phyloP scores from a whole-genome alignment of 2,113 vertebrate species.

The Pseudois nayaur region DNA sequence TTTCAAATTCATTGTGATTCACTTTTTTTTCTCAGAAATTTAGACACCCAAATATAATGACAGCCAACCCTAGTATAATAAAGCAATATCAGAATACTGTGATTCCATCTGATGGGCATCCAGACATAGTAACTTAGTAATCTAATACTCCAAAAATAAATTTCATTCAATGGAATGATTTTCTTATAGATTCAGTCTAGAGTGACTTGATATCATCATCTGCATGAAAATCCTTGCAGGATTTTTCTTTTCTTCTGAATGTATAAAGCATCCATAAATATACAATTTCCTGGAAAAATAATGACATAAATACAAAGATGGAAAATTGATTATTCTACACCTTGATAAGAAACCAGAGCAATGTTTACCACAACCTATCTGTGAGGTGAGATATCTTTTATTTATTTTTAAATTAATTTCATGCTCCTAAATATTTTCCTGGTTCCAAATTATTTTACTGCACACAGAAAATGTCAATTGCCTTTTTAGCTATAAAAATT shows the following conservation, averaged over 20 bases:
- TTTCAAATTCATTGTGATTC: neutral
- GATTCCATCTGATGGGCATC: neutral
- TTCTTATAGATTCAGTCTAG: neutral
- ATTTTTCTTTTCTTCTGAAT: neutral
- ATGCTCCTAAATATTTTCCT: neutral
- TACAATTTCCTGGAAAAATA: slow-evolving; percentile 25
- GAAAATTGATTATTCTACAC: slow-evolving; percentile 12
- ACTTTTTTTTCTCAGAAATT: neutral
- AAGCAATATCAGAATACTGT: neutral
- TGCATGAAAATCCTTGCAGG: neutral
- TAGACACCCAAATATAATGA: neutral
- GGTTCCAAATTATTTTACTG: neutral
- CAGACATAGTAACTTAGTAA: neutral
- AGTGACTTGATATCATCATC: neutral
- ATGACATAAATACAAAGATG: slow-evolving; percentile 1
- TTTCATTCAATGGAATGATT: neutral
- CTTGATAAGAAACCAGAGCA: neutral
- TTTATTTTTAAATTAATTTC: slow-evolving; percentile 27
- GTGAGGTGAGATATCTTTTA: neutral
- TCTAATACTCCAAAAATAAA: neutral
- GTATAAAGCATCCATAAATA: neutral
- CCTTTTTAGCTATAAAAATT: neutral
- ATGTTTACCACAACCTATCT: neutral
- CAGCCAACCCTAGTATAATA: slow-evolving; percentile 11
- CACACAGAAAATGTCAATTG: neutral